Conservation (phyloP, 2,797 vertebrate species). For the Scleropages formosus region DNA sequence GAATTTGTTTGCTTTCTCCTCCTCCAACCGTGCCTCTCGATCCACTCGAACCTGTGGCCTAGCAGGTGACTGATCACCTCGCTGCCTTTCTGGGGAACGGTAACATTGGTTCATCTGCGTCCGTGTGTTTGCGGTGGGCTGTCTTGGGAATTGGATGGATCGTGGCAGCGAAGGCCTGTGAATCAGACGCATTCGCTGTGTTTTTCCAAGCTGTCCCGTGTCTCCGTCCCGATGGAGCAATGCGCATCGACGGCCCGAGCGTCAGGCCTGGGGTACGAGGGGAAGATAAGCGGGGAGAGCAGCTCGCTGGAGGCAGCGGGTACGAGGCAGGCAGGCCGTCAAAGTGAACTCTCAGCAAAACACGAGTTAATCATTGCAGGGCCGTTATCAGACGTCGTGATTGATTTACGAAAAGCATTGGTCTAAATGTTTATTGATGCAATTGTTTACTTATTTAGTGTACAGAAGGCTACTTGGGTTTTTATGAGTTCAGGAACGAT, state of each 20-base stretch:
- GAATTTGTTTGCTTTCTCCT: too few species aligned
- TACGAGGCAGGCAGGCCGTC: conserved; percentile 55
- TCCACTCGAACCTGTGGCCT: too few species aligned
- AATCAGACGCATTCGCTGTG: background rate
- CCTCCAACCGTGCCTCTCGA: too few species aligned
- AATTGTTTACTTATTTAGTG: conserved; percentile 87
- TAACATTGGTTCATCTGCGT: too few species aligned
- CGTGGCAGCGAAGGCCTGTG: background rate
- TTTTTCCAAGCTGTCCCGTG: background rate
- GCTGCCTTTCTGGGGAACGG: too few species aligned
- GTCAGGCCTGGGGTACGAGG: conserved; percentile 50
- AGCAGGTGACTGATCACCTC: too few species aligned
- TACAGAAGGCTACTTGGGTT: conserved; percentile 56
- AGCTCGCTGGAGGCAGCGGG: conserved; percentile 61
- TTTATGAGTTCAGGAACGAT: conserved; percentile 38
- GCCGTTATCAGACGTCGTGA: conserved; percentile 75
- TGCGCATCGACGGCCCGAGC: too few species aligned
- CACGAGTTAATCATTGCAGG: conserved; percentile 72
- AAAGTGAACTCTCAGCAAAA: conserved; percentile 75
- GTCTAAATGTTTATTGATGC: conserved; percentile 83
- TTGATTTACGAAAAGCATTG: conserved; percentile 77
- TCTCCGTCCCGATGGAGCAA: conserved; percentile 35
- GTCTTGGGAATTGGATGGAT: background rate
- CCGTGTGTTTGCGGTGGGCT: background rate
- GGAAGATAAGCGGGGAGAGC: conserved; percentile 45